These are phyloP conservation scores for Drosophila kokeensis DNA, from an alignment of 2,888 invertebrate genomes.

Conservation along the genomic window DNA sequence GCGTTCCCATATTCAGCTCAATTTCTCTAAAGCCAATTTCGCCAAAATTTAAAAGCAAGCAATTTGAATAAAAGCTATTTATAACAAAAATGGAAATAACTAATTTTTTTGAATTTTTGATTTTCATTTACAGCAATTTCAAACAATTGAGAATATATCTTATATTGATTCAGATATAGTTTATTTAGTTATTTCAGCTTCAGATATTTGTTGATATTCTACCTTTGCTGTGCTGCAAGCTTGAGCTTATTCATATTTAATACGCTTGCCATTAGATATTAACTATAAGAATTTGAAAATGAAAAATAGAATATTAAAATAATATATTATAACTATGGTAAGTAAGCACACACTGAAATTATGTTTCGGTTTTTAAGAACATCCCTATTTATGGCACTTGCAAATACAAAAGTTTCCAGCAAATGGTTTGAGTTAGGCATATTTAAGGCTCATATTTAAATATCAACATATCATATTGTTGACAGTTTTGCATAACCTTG, in stretches of 20 bases:
- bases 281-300: neutral
- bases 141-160: neutral
- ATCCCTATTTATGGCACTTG: neutral
- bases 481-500: slow-evolving; percentile 69
- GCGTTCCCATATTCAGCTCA: slow-evolving; percentile 26
- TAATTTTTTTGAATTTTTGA: neutral
- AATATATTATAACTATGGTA: neutral
- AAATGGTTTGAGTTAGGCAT: slow-evolving; percentile 27
- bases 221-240: neutral
- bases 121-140: neutral
- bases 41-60: neutral
- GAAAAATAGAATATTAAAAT: neutral
- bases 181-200: neutral
- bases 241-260: neutral
- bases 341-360: neutral
- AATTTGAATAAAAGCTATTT: neutral
- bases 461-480: slow-evolving; percentile 50
- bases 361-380: slow-evolving; percentile 11
- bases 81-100: neutral
- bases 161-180: neutral
- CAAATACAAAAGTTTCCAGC: slow-evolving; percentile 1
- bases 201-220: neutral
- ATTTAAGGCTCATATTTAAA: slow-evolving; percentile 61
- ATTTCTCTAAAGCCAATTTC: neutral
- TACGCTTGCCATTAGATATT: neutral